Evolutionary conservation across 2,113 vertebrate genomes (phyloP).

Genomic region (Azemiops feae): DNA sequence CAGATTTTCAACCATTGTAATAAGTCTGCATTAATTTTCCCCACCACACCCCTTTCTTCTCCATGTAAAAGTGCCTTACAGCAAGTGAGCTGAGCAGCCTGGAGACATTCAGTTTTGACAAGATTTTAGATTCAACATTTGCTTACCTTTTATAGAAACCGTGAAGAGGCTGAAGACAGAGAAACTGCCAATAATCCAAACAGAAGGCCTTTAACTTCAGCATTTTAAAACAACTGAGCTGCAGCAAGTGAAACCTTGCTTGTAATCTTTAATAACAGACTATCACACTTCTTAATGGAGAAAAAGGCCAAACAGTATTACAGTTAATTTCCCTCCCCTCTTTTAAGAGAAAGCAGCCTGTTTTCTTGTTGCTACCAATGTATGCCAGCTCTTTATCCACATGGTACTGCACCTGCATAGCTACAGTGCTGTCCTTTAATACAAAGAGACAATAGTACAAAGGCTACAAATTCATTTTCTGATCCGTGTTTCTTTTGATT

Average conservation of each 20-base stretch:
- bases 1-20: slow-evolving; percentile 48
- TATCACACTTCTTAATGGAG: slow-evolving; percentile 1
- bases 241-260: background rate
- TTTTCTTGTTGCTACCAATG: background rate
- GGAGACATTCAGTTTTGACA: slow-evolving; percentile 18
- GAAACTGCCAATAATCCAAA: slow-evolving; percentile 97
- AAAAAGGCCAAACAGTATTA: background rate
- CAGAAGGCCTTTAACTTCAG: slow-evolving; percentile 95
- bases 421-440: slow-evolving; percentile 33
- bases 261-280: background rate
- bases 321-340: slow-evolving; percentile 7
- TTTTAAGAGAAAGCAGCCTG: slow-evolving; percentile 10
- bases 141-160: slow-evolving; percentile 93
- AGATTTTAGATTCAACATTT: slow-evolving; percentile 34
- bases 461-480: slow-evolving; percentile 45
- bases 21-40: slow-evolving; percentile 43
- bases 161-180: slow-evolving; percentile 91
- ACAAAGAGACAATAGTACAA: slow-evolving; percentile 72
- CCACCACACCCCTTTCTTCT: slow-evolving; percentile 50
- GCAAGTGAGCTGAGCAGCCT: slow-evolving; percentile 25
- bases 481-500: slow-evolving; percentile 19
- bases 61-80: slow-evolving; percentile 15
- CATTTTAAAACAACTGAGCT: slow-evolving; percentile 72
- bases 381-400: slow-evolving; percentile 36
- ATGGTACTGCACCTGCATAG: slow-evolving; percentile 67